Evolutionary conservation across 2,797 vertebrate species (phyloP).

Genomic region (Xenentodon cancila): DNA sequence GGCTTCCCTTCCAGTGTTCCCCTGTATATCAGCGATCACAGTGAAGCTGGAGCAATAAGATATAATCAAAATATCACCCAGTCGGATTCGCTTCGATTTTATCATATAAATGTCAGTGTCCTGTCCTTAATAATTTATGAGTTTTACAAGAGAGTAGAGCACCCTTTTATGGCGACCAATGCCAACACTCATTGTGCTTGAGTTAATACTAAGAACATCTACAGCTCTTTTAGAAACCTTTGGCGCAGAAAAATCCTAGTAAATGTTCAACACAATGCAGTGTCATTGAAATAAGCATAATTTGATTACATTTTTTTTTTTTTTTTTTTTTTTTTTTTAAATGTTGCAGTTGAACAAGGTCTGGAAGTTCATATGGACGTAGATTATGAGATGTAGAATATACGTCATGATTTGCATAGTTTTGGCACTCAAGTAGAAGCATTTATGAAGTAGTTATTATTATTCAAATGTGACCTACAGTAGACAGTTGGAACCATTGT

Average conservation of each 20-base stretch:
- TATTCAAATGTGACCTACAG: too few species aligned
- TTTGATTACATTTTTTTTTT: neutral
- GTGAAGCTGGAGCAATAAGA: constrained; percentile 8
- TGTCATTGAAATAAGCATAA: neutral
- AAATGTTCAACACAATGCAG: too few species aligned
- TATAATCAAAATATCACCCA: constrained; percentile 9
- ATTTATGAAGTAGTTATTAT: too few species aligned
- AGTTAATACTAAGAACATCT: constrained; percentile 2
- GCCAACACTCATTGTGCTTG: neutral
- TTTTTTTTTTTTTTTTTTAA: neutral
- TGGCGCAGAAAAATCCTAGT: too few species aligned
- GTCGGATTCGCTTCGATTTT: neutral
- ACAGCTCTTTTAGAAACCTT: too few species aligned
- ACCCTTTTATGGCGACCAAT: neutral
- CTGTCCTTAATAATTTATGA: constrained; percentile 7
- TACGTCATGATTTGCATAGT: too few species aligned
- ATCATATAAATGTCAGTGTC: constrained; percentile 12
- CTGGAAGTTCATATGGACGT: neutral
- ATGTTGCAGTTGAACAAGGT: neutral
- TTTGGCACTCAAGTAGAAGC: too few species aligned
- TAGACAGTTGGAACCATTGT: too few species aligned
- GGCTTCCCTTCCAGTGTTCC: constrained; percentile 5
- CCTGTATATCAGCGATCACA: constrained; percentile 13
- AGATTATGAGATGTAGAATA: too few species aligned
- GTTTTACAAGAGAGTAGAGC: constrained; percentile 4